Conservation (phyloP, 2,888 invertebrate species). For the Physocephala rufipes region DNA sequence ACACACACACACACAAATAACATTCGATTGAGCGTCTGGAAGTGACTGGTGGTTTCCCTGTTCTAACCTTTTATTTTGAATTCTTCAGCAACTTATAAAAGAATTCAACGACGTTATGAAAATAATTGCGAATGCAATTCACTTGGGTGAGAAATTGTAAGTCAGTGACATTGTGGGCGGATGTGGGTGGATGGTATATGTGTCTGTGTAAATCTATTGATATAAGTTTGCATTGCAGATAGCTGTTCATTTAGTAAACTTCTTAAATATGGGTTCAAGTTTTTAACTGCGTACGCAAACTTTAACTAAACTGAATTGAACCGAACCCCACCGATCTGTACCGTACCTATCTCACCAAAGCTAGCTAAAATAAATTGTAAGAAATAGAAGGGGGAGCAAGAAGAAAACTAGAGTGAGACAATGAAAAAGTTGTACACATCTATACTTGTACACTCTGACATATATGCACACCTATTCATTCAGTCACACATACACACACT, state of each 20-base stretch:
- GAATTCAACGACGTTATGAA: background rate
- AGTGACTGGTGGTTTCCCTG: background rate
- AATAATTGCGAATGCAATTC: background rate
- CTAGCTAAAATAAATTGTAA: too few species aligned
- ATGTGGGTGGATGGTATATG: constrained; percentile 8
- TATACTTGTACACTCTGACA: background rate
- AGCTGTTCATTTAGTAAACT: constrained; percentile 20
- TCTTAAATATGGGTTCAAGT: constrained; percentile 9
- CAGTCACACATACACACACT: too few species aligned
- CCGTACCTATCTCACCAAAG: too few species aligned
- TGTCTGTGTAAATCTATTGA: background rate
- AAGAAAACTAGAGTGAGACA: background rate
- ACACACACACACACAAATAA: background rate
- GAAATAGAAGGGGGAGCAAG: background rate
- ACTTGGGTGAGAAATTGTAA: background rate
- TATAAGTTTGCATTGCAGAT: constrained; percentile 10
- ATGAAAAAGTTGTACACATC: background rate
- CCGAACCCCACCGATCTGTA: too few species aligned
- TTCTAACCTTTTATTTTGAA: constrained; percentile 25
- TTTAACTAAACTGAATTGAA: background rate
- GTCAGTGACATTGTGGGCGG: background rate
- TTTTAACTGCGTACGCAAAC: constrained; percentile 2
- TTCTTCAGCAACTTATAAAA: background rate
- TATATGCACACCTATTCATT: background rate
- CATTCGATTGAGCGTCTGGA: background rate